phyloP scores from a whole-genome alignment of 2,888 invertebrate species.

The Sipha maydis region DNA sequence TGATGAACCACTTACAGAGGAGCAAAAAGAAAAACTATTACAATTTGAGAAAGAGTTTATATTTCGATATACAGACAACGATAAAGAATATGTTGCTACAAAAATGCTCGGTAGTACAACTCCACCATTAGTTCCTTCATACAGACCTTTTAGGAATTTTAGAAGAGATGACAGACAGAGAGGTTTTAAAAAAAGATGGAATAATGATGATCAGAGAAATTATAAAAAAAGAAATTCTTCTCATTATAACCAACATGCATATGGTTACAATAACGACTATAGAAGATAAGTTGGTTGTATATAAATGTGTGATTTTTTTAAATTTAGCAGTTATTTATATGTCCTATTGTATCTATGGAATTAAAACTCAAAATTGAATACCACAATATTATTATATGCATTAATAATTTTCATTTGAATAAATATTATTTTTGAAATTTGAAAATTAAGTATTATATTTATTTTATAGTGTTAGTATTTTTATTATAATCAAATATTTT shows the following conservation, averaged over 20 bases:
- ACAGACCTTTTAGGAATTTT: slow-evolving; percentile 15
- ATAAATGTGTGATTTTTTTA: not conserved
- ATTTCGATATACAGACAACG: slow-evolving; percentile 71
- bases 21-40: slow-evolving; percentile 31
- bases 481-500: too few relatives aligned
- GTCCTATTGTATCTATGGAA: not conserved
- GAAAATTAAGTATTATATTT: not conserved
- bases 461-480: too few relatives aligned
- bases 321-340: not conserved
- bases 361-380: not conserved
- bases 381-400: not conserved
- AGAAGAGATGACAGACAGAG: not conserved
- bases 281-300: slow-evolving; percentile 19
- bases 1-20: slow-evolving; percentile 28
- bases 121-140: slow-evolving; percentile 63
- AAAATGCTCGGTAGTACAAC: slow-evolving; percentile 46
- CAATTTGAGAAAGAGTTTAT: slow-evolving; percentile 34
- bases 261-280: slow-evolving; percentile 19
- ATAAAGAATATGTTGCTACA: slow-evolving; percentile 72
- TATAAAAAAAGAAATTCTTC: not conserved
- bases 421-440: not conserved
- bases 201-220: not conserved
- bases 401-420: not conserved
- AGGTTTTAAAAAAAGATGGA: not conserved
- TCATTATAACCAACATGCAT: not conserved